Base-by-base conservation (phyloP, 2,888 invertebrate species). In the Drosophila mercatorum region DNA sequence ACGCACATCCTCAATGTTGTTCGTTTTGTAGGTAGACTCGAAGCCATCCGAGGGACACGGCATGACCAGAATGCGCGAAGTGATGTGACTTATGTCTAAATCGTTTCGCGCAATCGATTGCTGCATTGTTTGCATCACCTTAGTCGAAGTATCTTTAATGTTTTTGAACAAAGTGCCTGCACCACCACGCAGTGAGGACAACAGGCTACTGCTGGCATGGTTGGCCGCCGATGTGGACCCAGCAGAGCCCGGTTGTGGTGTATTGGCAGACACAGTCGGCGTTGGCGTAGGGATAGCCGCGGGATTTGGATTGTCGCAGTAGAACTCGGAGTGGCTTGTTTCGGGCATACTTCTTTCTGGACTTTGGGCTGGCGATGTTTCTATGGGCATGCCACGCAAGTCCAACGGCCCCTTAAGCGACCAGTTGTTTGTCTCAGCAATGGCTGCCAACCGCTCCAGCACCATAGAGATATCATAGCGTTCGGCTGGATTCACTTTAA, bases 81-180 rank as follows among this genome's bases (percentile, higher is more conserved):
- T 98, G 76, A 99, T 95, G 92, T 98, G 98, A 91, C 96, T 97
- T 63, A 98, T 96, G 92, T 99, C 98, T 90, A 98, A 93, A 93
- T 98, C 98, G 57, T 95, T 96, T 83, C 97, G 94, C 40, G 96
- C 96, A 93, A 98, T 97, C 52, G 96, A 96, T 95, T 97, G 97
- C 92, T 98, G 98, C 78, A 99, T 97, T 43, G 98, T 97, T 92
- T 98, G 98, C 96, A 99, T 98, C 47, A 99, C 98, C 94, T 98
- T 98, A 43, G 96, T 96, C 26, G 98, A 98, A 0, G 98, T 98
- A 90, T 99, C 99, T 92, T 98, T 98, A 36, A 99, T 93, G 91
- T 98, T 98, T 90, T 98, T 98, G 71, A 99, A 94, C 87, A 98
- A 96, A 90, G 96, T 98, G 3, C 98, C 98, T 28, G 98, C 98